Evolutionary conservation across 1,140 invertebrate genomes (phyloP).

Genomic region (Zaprionus africanus): DNA sequence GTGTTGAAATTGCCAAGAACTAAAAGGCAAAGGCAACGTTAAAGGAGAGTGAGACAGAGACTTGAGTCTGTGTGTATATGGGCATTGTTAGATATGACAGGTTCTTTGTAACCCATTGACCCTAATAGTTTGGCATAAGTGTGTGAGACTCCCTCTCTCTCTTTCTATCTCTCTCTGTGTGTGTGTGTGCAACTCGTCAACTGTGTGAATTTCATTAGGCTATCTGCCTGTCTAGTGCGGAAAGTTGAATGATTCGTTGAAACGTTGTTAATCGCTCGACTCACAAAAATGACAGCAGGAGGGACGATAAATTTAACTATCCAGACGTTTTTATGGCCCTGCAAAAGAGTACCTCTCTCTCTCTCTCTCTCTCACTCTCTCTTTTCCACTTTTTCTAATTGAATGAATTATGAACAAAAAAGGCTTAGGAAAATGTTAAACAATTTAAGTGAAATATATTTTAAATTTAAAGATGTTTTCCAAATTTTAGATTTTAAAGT

Average conservation of each 20-base stretch:
- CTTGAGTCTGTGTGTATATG: slow-evolving; percentile 10
- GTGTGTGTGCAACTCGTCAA: slow-evolving; percentile 5
- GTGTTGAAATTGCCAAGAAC: slow-evolving; percentile 23
- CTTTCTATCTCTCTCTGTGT: background rate
- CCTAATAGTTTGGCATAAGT: slow-evolving; percentile 31
- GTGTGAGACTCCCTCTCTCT: background rate
- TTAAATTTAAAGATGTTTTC: background rate
- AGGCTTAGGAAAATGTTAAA: background rate
- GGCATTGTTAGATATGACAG: slow-evolving; percentile 32
- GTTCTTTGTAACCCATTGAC: slow-evolving; percentile 52
- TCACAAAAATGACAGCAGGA: slow-evolving; percentile 40
- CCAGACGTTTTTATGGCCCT: slow-evolving; percentile 21
- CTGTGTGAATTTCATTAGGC: slow-evolving; percentile 25
- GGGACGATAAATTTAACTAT: slow-evolving; percentile 37
- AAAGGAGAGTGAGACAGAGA: background rate
- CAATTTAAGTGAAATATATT: background rate
- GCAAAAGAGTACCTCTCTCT: background rate
- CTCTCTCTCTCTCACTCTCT: background rate
- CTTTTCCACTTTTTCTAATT: background rate
- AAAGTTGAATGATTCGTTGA: slow-evolving; percentile 36
- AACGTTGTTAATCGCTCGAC: slow-evolving; percentile 31
- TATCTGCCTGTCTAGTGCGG: slow-evolving; percentile 17
- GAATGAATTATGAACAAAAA: background rate
- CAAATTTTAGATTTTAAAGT: too few relatives aligned
- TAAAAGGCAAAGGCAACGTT: background rate